Conservation (phyloP, 2,888 invertebrate species). For the Alentia gelatinosa region DNA sequence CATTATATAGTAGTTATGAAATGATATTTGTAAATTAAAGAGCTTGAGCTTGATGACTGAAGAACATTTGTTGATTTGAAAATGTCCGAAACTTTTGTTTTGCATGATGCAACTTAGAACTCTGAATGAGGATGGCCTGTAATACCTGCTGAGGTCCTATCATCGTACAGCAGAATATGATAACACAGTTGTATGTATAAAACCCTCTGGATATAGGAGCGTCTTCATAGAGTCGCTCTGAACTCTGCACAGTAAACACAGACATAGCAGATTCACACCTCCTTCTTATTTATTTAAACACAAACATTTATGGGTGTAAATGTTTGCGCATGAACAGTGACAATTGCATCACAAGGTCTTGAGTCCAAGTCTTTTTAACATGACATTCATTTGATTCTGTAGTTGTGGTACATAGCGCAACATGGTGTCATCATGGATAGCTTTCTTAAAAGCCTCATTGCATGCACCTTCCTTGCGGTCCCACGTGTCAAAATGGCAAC, state of each 20-base stretch:
- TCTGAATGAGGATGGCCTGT: too few relatives aligned
- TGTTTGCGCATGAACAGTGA: background rate
- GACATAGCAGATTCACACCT: background rate
- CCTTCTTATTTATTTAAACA: background rate
- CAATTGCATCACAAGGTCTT: background rate
- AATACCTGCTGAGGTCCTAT: too few relatives aligned
- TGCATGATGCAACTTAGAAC: too few relatives aligned
- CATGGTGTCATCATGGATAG: conserved; percentile 41
- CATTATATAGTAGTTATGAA: too few relatives aligned
- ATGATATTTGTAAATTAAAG: too few relatives aligned
- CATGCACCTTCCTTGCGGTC: conserved; percentile 14
- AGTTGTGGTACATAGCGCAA: conserved; percentile 6
- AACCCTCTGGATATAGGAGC: too few relatives aligned
- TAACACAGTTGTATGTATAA: too few relatives aligned
- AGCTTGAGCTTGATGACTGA: too few relatives aligned
- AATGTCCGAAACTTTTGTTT: too few relatives aligned
- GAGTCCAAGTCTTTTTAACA: background rate
- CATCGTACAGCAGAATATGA: too few relatives aligned
- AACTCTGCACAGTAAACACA: background rate
- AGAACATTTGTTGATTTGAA: too few relatives aligned
- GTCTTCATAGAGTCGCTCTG: too few relatives aligned
- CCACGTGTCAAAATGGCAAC: conserved; percentile 56
- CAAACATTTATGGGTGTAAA: background rate
- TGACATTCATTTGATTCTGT: background rate
- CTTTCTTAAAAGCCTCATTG: background rate